Evolutionary conservation across 2,113 vertebrate species (phyloP).

Genomic region (Aix galericulata): DNA sequence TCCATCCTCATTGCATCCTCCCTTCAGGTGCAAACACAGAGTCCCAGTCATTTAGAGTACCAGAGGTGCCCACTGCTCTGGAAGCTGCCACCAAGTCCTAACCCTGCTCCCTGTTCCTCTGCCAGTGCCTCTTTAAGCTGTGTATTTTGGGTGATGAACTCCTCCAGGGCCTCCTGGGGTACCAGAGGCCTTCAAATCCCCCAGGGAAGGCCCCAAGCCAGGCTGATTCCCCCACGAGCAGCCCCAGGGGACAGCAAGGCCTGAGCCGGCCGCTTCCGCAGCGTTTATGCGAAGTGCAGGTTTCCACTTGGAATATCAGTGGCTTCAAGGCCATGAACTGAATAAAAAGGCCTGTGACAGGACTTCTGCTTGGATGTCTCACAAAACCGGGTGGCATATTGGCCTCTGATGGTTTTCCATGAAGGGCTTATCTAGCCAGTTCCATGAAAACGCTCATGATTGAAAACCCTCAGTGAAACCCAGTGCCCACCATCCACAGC

Average conservation of each 20-base stretch:
- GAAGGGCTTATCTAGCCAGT: neutral
- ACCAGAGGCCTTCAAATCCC: neutral
- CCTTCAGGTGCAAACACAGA: neutral
- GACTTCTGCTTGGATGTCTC: neutral
- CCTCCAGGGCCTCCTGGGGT: too few relatives aligned
- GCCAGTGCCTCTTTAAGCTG: neutral
- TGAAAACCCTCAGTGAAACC: neutral
- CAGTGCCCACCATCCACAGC: neutral
- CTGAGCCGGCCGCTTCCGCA: neutral
- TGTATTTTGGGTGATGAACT: neutral
- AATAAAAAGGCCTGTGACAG: neutral
- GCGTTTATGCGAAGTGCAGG: neutral
- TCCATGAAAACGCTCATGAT: neutral
- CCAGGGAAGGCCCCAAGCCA: neutral
- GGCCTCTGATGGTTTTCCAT: neutral
- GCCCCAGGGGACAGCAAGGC: rapidly evolving
- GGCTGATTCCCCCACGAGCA: neutral
- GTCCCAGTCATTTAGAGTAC: neutral
- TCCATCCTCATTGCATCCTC: too few relatives aligned
- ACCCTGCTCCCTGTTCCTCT: rapidly evolving
- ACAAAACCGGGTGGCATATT: neutral
- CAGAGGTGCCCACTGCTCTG: neutral
- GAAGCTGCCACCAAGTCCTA: neutral
- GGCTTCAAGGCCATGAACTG: neutral
- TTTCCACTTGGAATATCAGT: neutral